These are phyloP conservation scores for Pharmacophagus antenor DNA, from an alignment of 2,888 invertebrate genomes.

Conservation along the genomic window DNA sequence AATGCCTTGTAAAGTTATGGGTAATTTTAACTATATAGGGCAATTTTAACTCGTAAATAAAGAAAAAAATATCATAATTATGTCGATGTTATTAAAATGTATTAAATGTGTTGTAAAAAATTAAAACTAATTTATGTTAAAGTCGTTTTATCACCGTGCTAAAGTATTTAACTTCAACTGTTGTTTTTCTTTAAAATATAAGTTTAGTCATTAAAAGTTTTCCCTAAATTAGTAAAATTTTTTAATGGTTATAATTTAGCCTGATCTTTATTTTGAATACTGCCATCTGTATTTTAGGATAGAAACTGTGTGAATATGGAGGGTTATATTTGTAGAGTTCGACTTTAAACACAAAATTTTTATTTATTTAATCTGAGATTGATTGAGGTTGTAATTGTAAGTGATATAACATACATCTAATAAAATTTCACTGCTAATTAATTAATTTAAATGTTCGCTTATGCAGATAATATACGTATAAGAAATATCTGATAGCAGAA, in stretches of 20 bases:
- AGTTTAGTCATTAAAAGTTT: too few relatives aligned
- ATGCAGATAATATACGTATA: neutral
- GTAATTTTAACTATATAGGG: too few relatives aligned
- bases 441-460: neutral
- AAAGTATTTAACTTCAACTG: too few relatives aligned
- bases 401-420: neutral
- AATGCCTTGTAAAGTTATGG: too few relatives aligned
- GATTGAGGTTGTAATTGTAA: neutral
- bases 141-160: too few relatives aligned
- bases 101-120: too few relatives aligned
- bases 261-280: neutral
- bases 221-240: neutral
- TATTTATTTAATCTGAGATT: neutral
- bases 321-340: neutral
- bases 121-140: too few relatives aligned
- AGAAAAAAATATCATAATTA: too few relatives aligned
- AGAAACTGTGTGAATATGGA: neutral
- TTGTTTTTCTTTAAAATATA: too few relatives aligned
- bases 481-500: slow-evolving; percentile 17
- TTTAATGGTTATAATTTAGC: neutral
- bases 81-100: too few relatives aligned
- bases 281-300: neutral
- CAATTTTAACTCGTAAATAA: too few relatives aligned
- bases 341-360: too few relatives aligned
- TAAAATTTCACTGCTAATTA: neutral